Conservation (phyloP, 2,797 vertebrate genomes). For the Clamator glandarius region DNA sequence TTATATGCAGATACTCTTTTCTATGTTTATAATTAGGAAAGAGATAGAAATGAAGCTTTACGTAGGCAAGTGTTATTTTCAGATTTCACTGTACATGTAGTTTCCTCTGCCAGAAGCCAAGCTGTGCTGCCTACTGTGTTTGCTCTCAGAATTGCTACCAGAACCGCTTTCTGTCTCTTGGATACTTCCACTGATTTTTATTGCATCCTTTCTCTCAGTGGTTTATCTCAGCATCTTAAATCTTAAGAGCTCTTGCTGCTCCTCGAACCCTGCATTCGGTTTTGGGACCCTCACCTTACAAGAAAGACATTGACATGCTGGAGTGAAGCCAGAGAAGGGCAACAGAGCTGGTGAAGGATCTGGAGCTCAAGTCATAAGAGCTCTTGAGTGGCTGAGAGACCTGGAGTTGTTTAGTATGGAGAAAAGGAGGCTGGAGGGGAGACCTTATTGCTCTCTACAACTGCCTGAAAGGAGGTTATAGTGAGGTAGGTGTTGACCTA, state of each 20-base stretch:
- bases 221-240: not conserved
- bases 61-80: not conserved
- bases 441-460: no score
- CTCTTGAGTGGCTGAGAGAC: no score
- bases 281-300: no score
- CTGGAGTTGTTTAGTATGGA: no score
- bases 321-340: no score
- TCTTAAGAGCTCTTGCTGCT: not conserved
- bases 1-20: not conserved
- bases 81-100: not conserved
- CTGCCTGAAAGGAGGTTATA: no score
- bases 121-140: not conserved
- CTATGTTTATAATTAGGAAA: not conserved
- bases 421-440: no score
- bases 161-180: not conserved
- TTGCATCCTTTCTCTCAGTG: not conserved
- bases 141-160: not conserved
- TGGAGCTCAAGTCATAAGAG: no score
- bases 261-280: no score
- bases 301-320: no score
- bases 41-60: not conserved
- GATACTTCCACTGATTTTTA: not conserved
- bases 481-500: no score
- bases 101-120: slow-evolving; percentile 13
- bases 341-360: no score